These are phyloP conservation scores for Tapirus terrestris DNA, from an alignment of 2,113 vertebrate species.

Conservation along the genomic window DNA sequence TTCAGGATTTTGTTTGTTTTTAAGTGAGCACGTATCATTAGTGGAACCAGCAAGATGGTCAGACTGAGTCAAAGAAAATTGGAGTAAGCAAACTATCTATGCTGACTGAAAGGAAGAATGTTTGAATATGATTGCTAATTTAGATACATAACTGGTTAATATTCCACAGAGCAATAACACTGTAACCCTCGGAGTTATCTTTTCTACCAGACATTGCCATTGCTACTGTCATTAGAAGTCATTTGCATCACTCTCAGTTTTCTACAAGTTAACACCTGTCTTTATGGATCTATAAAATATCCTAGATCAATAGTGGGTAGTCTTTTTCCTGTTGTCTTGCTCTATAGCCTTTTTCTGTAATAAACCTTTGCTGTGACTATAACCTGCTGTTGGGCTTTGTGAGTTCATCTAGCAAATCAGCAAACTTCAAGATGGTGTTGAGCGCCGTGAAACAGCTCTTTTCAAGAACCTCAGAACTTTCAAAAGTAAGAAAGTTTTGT, in stretches of 20 bases:
- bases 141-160: neutral
- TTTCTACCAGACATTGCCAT: neutral
- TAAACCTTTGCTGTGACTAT: neutral
- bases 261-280: neutral
- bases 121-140: neutral
- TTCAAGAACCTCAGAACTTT: neutral
- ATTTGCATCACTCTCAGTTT: neutral
- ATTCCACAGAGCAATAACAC: neutral
- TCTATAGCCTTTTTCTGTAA: neutral
- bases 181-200: neutral
- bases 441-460: neutral
- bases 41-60: neutral
- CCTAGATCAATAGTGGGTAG: neutral
- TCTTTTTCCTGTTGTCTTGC: neutral
- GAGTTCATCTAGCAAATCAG: slow-evolving; percentile 3
- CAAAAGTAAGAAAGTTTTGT: neutral
- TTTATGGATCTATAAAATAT: neutral
- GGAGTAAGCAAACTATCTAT: neutral
- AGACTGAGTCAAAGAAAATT: neutral
- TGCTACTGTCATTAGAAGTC: neutral
- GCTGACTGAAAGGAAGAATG: neutral
- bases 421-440: neutral
- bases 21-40: neutral
- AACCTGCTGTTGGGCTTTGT: neutral
- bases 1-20: slow-evolving; percentile 12